Base-by-base conservation (phyloP, 1,140 invertebrate genomes). In the Aradophagus sp. region DNA sequence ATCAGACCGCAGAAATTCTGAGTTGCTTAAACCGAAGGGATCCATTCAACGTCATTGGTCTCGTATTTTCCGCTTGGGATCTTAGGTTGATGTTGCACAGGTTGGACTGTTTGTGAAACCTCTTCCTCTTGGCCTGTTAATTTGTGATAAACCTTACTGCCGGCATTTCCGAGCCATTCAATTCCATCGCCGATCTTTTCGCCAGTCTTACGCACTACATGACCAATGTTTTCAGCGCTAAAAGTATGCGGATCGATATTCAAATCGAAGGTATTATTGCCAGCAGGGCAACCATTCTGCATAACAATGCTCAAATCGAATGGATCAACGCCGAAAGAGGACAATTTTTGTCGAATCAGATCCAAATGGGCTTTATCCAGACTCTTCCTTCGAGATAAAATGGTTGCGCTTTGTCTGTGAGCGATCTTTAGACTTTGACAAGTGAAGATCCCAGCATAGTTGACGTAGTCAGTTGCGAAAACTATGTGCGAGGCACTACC, bases 171-270 rank as follows among this genome's bases (percentile, higher is more conserved):
- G 3, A 88, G 82, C 77, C 86, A 88, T 58, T 90, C 87, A 6
- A 90, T 85, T 0, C 89, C 89, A 63, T 90, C 88, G 16, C 92
- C 91, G 17, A 93, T 86, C 74, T 89, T 91, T 35, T 89, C 89
- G 0, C 92, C 92, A 20, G 91, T 91, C 78, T 91, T 92, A 19
- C 89, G 87, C 0, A 93, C 89, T 1, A 88, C 89, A 5, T 88
- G 87, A 0, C 89, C 91, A n/a, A 93, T 86, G 66, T 89, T 91
- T 45, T 91, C 87, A 0, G 91, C 85, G 0, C 89, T 91, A 75
- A 95, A 93, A 0, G 93, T 94, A 3, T 92, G 86, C 0, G 90
- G 90, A 65, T 94, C 89, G 34, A 94, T 89, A 72, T 90, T 90
- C 31, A 94, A 90, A 73, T 93, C 90, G 1, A 92, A 83, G 2